Evolutionary conservation across 1,140 invertebrate genomes (phyloP), one percentile per base, ranked within the genome.

Genomic region (Zaprionus kolodkinae): DNA sequence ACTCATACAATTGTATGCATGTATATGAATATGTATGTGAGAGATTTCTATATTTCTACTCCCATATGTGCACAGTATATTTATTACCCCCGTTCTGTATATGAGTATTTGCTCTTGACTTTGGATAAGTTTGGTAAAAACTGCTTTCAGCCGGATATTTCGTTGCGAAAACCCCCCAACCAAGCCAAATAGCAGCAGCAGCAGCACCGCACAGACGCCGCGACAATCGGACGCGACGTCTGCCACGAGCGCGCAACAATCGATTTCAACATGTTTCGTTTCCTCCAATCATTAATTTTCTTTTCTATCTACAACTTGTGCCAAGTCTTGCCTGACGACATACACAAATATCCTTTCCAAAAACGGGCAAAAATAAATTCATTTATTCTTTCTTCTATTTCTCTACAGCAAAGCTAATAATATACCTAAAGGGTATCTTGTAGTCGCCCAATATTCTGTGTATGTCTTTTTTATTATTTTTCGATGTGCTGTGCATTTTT

Each of bases 51-150:
- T 30, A 10, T 60, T 54, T 30, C 27, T 54, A 50, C 59, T 35
- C 12, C 10, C 30, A 27, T 45, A 13, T 69, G 50, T 33, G 48
- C 40, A 50, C 54, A 60, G 35, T 72, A 71, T 81, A 50, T 78
- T 57, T 68, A 68, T 71, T 64, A 55, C 61, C 54, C 48, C 33
- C 40, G n/a, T 57, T 64, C 15, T 57, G 21, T 45, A 21, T 45
- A 30, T 70, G 50, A 67, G 45, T 60, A 67, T 72, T 56, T 88
- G 84, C 80, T 89, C 85, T 88, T 84, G 81, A 88, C 85, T 88
- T 89, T 88, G 85, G 85, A 88, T 88, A 89, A 88, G 85, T 85
- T 88, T 89, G 85, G 85, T 88, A 63, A 85, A 89, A 88, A 88
- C 85, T 88, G 85, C 85, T 88, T 88, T 88, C 72, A 88, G 85